These are phyloP conservation scores for Operophtera brumata DNA, from an alignment of 2,888 invertebrate species.

Conservation along the genomic window DNA sequence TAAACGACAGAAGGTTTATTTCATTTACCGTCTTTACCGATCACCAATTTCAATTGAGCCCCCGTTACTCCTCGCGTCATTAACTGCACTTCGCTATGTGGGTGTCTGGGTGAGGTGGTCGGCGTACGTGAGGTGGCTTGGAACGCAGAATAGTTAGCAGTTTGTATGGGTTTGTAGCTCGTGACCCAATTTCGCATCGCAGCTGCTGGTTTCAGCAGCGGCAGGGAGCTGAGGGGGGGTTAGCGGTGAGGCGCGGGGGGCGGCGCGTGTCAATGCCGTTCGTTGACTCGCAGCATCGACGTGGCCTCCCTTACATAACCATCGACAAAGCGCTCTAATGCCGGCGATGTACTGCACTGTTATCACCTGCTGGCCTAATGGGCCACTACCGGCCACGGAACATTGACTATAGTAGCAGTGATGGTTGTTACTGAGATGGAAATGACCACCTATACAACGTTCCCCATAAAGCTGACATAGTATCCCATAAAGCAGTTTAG, in stretches of 20 bases:
- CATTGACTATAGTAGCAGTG: background rate
- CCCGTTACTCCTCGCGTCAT: constrained; percentile 43
- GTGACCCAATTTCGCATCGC: constrained; percentile 80
- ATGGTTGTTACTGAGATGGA: background rate
- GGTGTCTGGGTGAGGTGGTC: constrained; percentile 58
- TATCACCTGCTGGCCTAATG: constrained; percentile 26
- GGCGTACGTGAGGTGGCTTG: constrained; percentile 67
- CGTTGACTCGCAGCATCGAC: constrained; percentile 77
- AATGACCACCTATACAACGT: background rate
- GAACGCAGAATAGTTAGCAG: constrained; percentile 22
- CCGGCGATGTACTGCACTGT: constrained; percentile 63
- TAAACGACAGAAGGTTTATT: constrained; percentile 66
- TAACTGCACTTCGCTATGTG: constrained; percentile 32
- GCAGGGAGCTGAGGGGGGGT: constrained; percentile 48
- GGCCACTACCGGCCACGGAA: constrained; percentile 21
- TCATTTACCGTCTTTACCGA: constrained; percentile 59
- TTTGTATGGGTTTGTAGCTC: constrained; percentile 47
- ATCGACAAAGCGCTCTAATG: constrained; percentile 74
- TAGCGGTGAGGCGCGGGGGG: constrained; percentile 51
- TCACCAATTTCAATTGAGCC: constrained; percentile 45
- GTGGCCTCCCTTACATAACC: constrained; percentile 80
- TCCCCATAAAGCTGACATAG: background rate
- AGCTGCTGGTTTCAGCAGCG: constrained; percentile 79
- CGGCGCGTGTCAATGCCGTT: constrained; percentile 79
- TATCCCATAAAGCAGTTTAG: background rate